These are phyloP conservation scores for Pseudonaja textilis DNA, from an alignment of 2,113 vertebrate genomes.

Conservation along the genomic window DNA sequence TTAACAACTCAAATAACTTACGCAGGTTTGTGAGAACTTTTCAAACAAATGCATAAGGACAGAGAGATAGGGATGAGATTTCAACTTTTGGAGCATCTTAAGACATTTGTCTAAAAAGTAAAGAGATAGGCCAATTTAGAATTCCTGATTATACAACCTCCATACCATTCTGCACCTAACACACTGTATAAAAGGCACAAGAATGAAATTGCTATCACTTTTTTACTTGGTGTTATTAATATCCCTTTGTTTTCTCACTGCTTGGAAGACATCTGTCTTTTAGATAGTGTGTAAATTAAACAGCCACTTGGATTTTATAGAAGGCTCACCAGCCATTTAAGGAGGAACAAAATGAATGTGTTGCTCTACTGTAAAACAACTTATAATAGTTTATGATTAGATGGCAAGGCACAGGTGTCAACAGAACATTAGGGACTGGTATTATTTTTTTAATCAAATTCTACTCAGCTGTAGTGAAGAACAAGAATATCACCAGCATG, in stretches of 20 bases:
- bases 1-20: not conserved
- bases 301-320: not conserved
- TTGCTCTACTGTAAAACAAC: not conserved
- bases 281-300: not conserved
- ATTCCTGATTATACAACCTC: not conserved
- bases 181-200: not conserved
- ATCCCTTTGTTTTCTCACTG: not conserved
- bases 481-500: not conserved
- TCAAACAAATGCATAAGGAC: not conserved
- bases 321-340: not conserved
- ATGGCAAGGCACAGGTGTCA: not conserved
- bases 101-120: not conserved
- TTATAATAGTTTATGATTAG: not conserved
- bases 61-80: not conserved
- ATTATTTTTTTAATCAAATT: not conserved
- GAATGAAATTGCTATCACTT: not conserved
- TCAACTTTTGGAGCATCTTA: not conserved
- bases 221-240: not conserved
- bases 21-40: not conserved
- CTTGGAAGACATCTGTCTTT: not conserved
- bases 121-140: not conserved
- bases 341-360: not conserved
- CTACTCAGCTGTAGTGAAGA: not conserved
- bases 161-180: not conserved
- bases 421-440: not conserved